Base-by-base conservation (phyloP, 2,888 invertebrate genomes). In the Gisinianus flammeolus region DNA sequence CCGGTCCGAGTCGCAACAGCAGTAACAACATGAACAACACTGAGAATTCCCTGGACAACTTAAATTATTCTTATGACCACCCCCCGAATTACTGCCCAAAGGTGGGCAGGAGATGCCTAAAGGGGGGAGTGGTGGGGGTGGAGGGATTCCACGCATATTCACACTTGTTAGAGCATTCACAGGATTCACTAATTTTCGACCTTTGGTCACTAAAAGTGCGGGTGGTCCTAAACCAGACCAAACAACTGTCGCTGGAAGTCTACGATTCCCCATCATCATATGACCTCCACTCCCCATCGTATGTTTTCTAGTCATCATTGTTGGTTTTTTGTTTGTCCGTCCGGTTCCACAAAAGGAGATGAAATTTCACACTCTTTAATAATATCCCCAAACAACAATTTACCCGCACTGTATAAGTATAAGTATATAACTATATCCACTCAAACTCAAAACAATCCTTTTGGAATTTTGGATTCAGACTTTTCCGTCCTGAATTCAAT, bases 121-220 rank as follows among this genome's bases (percentile, higher is more conserved):
- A 31, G 75, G 75, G 5, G 35, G 64, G 8, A 76, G 69, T 19
- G 79, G 79, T 12, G 79, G 81, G 2, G 79, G 80, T 1, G 77
- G 77, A 30, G 68, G 44, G 72, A 76, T 30, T 73, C 72, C 52
- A 76, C 83, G 1, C 35, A 77, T 77, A 35, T 71, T 77, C 0
- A 77, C 52, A 58, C 66, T 35, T 22, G 66, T 64, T 16, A 84
- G 69, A 26, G 81, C 84, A 75, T 83, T 84, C 79, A 84, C 84
- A 16, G 84, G 84, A 79, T 84, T 84, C 73, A 84, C 84, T 68
- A 84, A 81, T 79, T 84, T 84, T 56, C 84, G 58, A 8, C 72
- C 77, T 26, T 73, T 73, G 24, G 74, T 62, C 1, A 67, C 66
- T 0, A 78, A 19, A 6, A 78, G 30, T 0, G 67, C 54, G 6